phyloP scores from a whole-genome alignment of 2,888 invertebrate species.

The Cataglyphis albicans region DNA sequence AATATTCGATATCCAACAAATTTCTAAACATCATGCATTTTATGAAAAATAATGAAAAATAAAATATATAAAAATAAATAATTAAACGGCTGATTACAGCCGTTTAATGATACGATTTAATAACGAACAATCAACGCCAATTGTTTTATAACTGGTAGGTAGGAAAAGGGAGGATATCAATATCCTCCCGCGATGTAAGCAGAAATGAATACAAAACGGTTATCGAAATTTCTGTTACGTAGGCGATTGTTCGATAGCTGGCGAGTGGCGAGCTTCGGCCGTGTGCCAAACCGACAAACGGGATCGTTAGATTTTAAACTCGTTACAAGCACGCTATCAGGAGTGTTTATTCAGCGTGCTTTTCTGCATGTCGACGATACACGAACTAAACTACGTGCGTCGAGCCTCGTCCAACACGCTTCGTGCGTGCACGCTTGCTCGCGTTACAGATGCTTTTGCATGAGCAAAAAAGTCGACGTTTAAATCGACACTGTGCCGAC shows the following conservation, averaged over 20 bases:
- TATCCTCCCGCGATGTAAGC: slow-evolving; percentile 26
- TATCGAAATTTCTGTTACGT: slow-evolving; percentile 60
- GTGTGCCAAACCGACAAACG: slow-evolving; percentile 54
- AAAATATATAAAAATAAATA: too few relatives aligned
- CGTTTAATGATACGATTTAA: slow-evolving; percentile 25
- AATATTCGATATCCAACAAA: neutral
- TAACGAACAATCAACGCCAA: slow-evolving; percentile 37
- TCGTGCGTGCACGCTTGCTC: slow-evolving; percentile 29
- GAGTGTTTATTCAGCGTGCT: slow-evolving; percentile 74
- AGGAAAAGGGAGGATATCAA: slow-evolving; percentile 32
- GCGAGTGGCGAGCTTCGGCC: slow-evolving; percentile 35
- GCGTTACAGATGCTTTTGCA: slow-evolving; percentile 61
- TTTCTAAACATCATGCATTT: neutral
- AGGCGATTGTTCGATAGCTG: slow-evolving; percentile 50
- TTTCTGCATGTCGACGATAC: slow-evolving; percentile 69
- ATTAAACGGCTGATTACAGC: neutral
- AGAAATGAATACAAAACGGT: slow-evolving; percentile 47
- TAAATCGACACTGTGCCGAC: slow-evolving; percentile 58
- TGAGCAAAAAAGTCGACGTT: slow-evolving; percentile 3
- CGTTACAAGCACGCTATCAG: slow-evolving; percentile 66
- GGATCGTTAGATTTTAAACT: slow-evolving; percentile 70
- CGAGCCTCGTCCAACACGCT: slow-evolving; percentile 40
- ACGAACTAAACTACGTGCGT: slow-evolving; percentile 66
- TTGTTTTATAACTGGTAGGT: slow-evolving; percentile 23
- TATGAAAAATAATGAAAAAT: neutral